These are phyloP conservation scores for Coccyzus lansbergi DNA, from an alignment of 2,797 vertebrate species.

Conservation along the genomic window DNA sequence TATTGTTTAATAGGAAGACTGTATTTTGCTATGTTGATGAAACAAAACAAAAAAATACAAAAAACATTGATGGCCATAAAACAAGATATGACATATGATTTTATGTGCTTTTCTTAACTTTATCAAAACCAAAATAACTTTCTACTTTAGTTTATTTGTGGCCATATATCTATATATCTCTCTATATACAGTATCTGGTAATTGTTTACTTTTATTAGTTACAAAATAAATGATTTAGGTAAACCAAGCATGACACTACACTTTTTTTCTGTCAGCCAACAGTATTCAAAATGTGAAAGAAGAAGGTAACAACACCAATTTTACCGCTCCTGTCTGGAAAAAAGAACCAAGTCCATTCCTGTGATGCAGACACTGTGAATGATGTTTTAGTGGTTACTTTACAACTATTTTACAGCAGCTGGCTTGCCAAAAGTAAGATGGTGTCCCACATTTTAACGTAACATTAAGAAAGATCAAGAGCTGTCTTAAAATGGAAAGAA, in stretches of 20 bases:
- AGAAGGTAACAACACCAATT: conserved; percentile 2
- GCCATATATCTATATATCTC: conserved; percentile 54
- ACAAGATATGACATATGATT: conserved; percentile 58
- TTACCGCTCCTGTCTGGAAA: not conserved
- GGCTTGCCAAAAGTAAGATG: conserved; percentile 49
- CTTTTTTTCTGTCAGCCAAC: conserved; percentile 57
- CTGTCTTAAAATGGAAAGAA: conserved; percentile 49
- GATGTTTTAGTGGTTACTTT: conserved; percentile 42
- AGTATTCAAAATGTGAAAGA: conserved; percentile 33
- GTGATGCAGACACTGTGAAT: conserved; percentile 41
- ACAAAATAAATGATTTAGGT: conserved; percentile 69
- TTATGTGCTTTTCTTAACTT: conserved; percentile 68
- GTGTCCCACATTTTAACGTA: conserved; percentile 17
- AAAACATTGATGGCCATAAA: conserved; percentile 66
- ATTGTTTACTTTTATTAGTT: conserved; percentile 71
- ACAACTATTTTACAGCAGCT: conserved; percentile 14
- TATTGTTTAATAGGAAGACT: conserved; percentile 74
- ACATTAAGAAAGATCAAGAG: not conserved
- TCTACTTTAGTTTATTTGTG: conserved; percentile 57
- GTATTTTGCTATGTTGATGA: conserved; percentile 70
- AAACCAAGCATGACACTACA: conserved; percentile 63
- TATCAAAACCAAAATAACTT: conserved; percentile 66
- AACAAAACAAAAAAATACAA: conserved; percentile 58
- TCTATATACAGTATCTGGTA: conserved; percentile 58
- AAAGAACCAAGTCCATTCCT: not conserved